These are phyloP conservation scores for Lepus oiostolus DNA, from an alignment of 2,797 vertebrate species.

Conservation along the genomic window DNA sequence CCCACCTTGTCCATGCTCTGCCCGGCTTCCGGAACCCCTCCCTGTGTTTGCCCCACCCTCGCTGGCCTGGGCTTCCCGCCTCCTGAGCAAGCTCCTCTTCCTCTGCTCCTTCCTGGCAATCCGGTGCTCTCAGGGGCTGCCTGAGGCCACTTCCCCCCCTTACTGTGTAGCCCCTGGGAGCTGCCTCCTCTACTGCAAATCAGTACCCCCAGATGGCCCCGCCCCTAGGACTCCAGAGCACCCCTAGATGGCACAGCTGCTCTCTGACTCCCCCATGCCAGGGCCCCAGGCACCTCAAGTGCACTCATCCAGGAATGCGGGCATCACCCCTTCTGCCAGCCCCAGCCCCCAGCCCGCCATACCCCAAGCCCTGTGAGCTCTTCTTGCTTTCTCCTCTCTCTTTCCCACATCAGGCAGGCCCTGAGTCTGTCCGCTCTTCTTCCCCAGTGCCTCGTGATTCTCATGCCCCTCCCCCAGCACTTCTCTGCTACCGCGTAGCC, in stretches of 20 bases:
- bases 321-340: too few relatives aligned
- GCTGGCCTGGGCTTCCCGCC: background rate
- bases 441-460: background rate
- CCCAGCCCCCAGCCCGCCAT: too few relatives aligned
- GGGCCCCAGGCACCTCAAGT: background rate
- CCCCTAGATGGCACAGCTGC: background rate
- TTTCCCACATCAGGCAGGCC: background rate
- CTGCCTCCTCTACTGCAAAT: background rate
- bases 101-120: too few relatives aligned
- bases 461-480: background rate
- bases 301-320: background rate
- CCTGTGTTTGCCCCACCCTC: background rate
- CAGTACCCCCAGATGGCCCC: background rate
- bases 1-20: background rate
- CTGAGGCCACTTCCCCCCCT: background rate
- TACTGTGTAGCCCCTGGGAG: fast-evolving
- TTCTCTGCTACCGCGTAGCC: too few relatives aligned
- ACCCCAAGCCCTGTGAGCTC: background rate
- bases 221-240: too few relatives aligned
- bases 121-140: background rate
- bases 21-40: background rate
- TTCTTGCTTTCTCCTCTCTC: background rate
- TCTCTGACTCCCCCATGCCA: background rate
- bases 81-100: background rate
- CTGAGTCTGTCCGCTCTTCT: background rate